These are phyloP conservation scores for Aleiodes sp. DNA, from an alignment of 1,140 invertebrate genomes.

Conservation along the genomic window DNA sequence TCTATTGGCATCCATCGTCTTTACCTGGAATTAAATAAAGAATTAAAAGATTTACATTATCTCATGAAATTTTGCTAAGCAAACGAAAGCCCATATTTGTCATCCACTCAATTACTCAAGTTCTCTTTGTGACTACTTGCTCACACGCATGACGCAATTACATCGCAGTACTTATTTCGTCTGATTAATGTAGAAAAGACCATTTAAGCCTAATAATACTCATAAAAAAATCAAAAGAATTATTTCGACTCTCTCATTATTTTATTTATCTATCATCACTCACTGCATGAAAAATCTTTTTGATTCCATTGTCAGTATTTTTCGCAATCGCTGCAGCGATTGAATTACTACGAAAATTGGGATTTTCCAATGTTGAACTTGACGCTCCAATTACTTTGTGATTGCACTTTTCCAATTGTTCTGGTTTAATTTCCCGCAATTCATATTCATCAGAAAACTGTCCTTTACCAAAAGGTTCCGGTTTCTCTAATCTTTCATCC, in stretches of 20 bases:
- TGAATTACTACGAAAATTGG: no score
- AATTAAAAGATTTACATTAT: background rate
- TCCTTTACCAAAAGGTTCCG: background rate
- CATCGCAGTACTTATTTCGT: no score
- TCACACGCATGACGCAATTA: no score
- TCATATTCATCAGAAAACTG: background rate
- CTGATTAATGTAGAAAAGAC: background rate
- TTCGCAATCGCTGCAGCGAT: no score
- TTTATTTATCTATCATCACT: background rate
- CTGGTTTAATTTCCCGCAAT: background rate
- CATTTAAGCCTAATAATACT: background rate
- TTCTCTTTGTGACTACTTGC: no score
- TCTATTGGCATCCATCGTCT: constrained; percentile 68
- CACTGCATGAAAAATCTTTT: background rate
- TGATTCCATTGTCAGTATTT: background rate
- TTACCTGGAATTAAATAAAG: constrained; percentile 44
- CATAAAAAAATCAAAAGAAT: background rate
- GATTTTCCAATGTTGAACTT: background rate
- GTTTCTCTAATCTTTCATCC: constrained; percentile 1
- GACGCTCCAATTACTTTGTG: no score
- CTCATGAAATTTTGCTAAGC: background rate
- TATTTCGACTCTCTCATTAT: background rate
- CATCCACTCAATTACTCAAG: background rate
- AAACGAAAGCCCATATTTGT: no score
- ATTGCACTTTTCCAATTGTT: background rate